Evolutionary conservation across 2,888 invertebrate genomes (phyloP), one percentile per base, ranked within the genome.

Genomic region (Oscheius onirici): DNA sequence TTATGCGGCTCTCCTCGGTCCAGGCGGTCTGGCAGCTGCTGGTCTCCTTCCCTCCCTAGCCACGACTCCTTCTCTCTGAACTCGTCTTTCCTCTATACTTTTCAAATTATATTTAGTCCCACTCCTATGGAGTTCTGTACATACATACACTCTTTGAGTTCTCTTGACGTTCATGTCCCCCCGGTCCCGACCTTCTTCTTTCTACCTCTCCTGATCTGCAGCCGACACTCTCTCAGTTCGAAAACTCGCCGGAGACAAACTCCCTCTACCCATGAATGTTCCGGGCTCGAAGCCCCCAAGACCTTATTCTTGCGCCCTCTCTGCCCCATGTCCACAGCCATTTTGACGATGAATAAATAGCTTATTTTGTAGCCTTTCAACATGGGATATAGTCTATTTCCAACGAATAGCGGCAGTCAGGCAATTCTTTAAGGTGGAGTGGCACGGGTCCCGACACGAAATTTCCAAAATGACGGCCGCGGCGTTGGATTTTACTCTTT

Each of bases 1-100:
- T 26, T 85, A 85, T 69, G 77, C 84, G 22, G 82, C 83, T 28
- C 77, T 85, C 11, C 77, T 85, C 3, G 82, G 82, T 0, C 83
- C 84, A 26, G 80, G 75, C 2, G 80, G 79, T 13, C 71, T 84
- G n/a, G 83, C 84, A 1, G 78, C 83, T 10, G 78, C 76, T 17
- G 80, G 81, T 11, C 74, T 84, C 17, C 74, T 82, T 0, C 80
- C 81, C 55, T 55, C 55, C 41, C 28, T 55, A 15, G 57, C 67
- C 15, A 44, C 24, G 20, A 28, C 65, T 26, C 65, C 65, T 5
- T 34, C 65, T 26, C 51, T 65, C 28, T 65, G 22, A 40, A 22
- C 52, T 17, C 46, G 41, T 69, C 69, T 69, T 52, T 58, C 46
- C 20, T 17, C 24, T 49, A 43, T 57, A n/a, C 24, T 55, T 15